Conservation (phyloP, 2,888 invertebrate species). For the Omphaloscelis lunosa region DNA sequence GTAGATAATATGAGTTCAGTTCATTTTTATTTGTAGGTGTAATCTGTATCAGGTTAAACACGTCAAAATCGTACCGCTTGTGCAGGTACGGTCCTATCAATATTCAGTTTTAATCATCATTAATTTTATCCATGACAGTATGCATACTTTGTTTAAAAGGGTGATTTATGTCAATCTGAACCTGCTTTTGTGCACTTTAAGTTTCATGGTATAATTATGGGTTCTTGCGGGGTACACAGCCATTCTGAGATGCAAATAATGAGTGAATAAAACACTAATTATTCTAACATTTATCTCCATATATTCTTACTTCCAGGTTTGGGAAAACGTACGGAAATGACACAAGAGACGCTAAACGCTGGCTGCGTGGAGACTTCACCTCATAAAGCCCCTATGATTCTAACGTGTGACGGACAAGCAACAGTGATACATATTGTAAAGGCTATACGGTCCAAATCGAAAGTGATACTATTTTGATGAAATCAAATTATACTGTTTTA, state of each 20-base stretch:
- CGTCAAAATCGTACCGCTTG: conserved; percentile 69
- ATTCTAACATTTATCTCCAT: not conserved
- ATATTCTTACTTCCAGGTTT: conserved; percentile 85
- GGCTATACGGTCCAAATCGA: conserved; percentile 58
- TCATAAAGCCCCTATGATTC: conserved; percentile 68
- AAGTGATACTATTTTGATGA: conserved; percentile 62
- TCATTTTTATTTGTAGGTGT: conserved; percentile 74
- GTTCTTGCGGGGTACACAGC: too few species aligned
- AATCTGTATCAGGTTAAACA: conserved; percentile 71
- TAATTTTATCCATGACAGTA: not conserved
- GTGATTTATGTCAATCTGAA: not conserved
- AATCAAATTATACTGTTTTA: conserved; percentile 56
- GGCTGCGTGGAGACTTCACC: conserved; percentile 92
- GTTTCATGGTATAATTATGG: not conserved
- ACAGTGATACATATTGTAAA: conserved; percentile 37
- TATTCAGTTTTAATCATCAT: conserved; percentile 12
- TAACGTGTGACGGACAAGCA: conserved; percentile 23
- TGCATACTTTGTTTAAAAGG: not conserved
- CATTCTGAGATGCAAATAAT: not conserved
- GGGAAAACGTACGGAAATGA: conserved; percentile 95
- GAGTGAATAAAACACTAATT: not conserved
- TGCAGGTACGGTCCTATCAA: conserved; percentile 67
- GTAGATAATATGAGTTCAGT: conserved; percentile 24
- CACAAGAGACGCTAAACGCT: conserved; percentile 93
- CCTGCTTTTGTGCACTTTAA: not conserved